Percentiles rank a stretch among this genome's conserved stretches.
phyloP scores from a whole-genome alignment of 1,140 invertebrate species.

The Euwallacea fornicatus region DNA sequence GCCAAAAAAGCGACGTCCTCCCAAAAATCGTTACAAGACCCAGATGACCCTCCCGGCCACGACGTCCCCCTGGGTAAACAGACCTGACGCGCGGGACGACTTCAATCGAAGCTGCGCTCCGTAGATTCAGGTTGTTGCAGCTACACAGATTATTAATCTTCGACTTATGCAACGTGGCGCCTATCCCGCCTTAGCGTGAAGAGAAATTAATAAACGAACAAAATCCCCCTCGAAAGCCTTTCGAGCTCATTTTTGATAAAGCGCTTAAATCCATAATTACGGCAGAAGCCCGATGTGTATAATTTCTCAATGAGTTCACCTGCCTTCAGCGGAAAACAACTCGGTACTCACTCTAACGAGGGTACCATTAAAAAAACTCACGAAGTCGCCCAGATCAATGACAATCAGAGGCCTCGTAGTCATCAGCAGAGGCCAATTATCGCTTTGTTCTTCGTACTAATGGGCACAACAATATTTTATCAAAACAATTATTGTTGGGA shows the following conservation, averaged over 20 bases:
- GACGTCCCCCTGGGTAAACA: too few species aligned
- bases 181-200: too few species aligned
- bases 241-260: constrained; percentile 2
- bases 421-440: neutral
- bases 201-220: too few species aligned
- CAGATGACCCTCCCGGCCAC: too few species aligned
- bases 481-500: neutral
- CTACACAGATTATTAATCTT: too few species aligned
- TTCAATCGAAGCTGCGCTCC: too few species aligned
- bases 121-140: too few species aligned
- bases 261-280: constrained; percentile 3
- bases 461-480: neutral
- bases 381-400: constrained; percentile 28
- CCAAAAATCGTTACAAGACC: too few species aligned
- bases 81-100: too few species aligned
- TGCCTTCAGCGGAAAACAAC: constrained; percentile 42
- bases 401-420: constrained; percentile 3
- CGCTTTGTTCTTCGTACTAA: neutral
- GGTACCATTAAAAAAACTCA: constrained; percentile 48
- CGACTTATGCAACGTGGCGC: too few species aligned
- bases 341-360: constrained; percentile 46
- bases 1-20: too few species aligned
- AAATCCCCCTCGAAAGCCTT: too few species aligned
- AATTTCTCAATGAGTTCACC: constrained; percentile 36
- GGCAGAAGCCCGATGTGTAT: constrained; percentile 17